Evolutionary conservation across 2,113 vertebrate genomes (phyloP), one percentile per base, ranked within the genome.

Genomic region (Semnornis frantzii): DNA sequence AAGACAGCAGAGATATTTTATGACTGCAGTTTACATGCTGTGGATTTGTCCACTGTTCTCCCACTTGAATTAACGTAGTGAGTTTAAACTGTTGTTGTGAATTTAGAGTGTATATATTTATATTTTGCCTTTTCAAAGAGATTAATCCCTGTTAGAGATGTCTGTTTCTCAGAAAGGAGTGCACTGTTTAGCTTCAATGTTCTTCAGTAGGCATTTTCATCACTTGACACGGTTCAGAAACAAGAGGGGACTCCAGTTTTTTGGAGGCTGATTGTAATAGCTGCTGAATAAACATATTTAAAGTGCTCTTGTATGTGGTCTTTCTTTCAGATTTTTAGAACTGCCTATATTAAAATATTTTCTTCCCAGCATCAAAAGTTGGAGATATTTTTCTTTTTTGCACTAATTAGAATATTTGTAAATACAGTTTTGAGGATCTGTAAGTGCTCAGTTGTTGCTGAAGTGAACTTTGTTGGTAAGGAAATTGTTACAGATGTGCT

Each of bases 281-380:
- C 94, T 95, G 95, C 93, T 95, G 92, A 97, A 97, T 97, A 97
- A 97, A 97, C 70, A 58, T 96, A 96, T 95, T 94, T 95, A 94
- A 81, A 85, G 33, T 90, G 92, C 90, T 83, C 39, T 66, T 87
- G 72, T 58, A 25, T 84, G 12, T 63, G 62, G 57, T 75, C n/a
- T 24, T 94, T 94, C 54, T 82, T 95, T 94, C 34, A 50, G 27
- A 31, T 48, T 82, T 62, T 85, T 88, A 34, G 46, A 91, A 44
- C 3, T 3, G 11, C 58, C 18, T 76, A 11, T 24, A 5, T 71
- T 48, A 74, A 85, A 89, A 18, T 44, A 27, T 0, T n/a, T 72
- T 75, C n/a, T 25, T 74, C 4, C 31, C 30, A 48, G 31, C 31
- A 71, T 28, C 33, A 44, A n/a, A 14, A 79, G 48, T 10, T 1